Evolutionary conservation across 1,140 invertebrate genomes (phyloP), one percentile per base, ranked within the genome.

Genomic region (Mizuhopecten yessoensis): DNA sequence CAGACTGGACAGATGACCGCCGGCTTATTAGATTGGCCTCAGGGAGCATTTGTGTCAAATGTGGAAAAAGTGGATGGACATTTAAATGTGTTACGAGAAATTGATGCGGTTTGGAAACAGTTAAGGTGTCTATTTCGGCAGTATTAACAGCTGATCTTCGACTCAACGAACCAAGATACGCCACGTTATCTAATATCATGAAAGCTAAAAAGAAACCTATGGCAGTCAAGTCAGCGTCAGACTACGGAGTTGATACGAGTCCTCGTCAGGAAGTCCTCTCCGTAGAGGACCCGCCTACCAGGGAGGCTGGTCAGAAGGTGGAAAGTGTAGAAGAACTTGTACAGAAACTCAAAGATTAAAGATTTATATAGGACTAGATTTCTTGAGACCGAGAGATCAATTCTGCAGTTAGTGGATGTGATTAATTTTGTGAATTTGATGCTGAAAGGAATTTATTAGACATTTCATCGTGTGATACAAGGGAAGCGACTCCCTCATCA

Each of bases 131-230:
- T 96, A 95, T 98, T 33, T 99, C 99, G 29, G 98, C 98, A 23
- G 99, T 99, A 0, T 96, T 99, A 20, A 99, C 99, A 94, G 98
- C 99, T 15, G 99, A 99, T 97, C 97, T 99, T 90, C 97, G 99
- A 57, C 96, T 99, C 39, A 99, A 99, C 96, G 99, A 99, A 96
- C 99, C 99, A 34, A 97, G 99, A 93, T 99, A 99, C 97, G 99
- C 99, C 15, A 99, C 99, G 20, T 96, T 99, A 87, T 99, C 99
- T 9, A 99, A 99, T 96, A 99, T 99, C 90, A 99, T 99, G 99
- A 99, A 99, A 98, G 99, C 99, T 0, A 99, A 99, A 96, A 99
- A 99, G 97, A 99, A 99, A 97, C 99, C 99, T 0, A 97, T 99
- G 87, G 98, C 98, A 93, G 99, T 99, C 96, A 97, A 99, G 86